Percentiles rank a stretch among this genome's conserved stretches.
phyloP scores from a whole-genome alignment of 2,113 vertebrate species.

The Cathartes aura region DNA sequence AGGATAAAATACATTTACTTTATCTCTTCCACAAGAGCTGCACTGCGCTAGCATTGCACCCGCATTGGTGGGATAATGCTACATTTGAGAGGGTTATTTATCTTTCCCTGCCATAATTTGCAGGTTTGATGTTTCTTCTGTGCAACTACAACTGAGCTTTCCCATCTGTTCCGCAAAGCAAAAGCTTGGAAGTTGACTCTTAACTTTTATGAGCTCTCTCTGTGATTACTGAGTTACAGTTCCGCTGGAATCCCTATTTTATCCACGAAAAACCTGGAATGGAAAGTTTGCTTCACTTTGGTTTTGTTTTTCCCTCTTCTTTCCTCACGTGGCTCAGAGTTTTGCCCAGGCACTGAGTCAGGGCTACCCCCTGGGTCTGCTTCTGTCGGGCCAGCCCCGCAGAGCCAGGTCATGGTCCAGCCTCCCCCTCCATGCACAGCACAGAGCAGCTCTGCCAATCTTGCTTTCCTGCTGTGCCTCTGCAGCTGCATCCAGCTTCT shows the following conservation, averaged over 20 bases:
- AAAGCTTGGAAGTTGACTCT: background rate
- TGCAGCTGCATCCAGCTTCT: background rate
- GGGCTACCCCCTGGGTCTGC: accelerated
- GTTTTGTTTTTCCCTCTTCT: background rate
- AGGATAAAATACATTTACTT: background rate
- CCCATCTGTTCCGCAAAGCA: background rate
- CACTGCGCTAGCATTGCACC: background rate
- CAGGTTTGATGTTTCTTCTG: background rate
- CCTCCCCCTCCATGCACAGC: accelerated
- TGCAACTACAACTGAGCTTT: background rate
- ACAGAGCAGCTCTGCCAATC: too few relatives aligned
- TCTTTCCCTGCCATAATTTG: background rate
- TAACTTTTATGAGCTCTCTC: background rate
- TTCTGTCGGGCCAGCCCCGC: accelerated
- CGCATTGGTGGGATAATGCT: background rate
- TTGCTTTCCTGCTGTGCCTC: accelerated
- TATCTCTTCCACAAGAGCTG: background rate
- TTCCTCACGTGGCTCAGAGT: background rate
- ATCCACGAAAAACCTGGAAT: background rate
- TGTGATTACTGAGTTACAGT: background rate
- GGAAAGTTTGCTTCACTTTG: background rate
- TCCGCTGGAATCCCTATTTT: background rate
- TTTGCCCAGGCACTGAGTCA: background rate
- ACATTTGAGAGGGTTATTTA: background rate
- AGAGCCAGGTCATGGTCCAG: accelerated